These are phyloP conservation scores for Desmodus rotundus DNA, from an alignment of 2,113 vertebrate genomes.

Conservation along the genomic window DNA sequence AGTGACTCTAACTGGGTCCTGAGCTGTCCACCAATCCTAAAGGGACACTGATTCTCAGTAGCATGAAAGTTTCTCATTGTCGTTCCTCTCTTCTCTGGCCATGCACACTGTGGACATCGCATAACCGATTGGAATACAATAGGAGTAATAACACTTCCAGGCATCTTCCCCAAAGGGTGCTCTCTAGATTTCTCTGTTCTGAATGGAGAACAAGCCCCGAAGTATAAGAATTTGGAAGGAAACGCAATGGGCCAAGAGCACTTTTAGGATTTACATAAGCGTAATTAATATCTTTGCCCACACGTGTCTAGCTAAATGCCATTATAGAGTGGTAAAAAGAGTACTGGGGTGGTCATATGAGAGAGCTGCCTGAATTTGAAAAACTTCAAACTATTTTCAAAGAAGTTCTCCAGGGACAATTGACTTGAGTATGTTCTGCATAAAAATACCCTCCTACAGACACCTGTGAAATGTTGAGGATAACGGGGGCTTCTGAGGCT, in stretches of 20 bases:
- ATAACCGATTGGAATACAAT: background rate
- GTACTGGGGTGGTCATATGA: background rate
- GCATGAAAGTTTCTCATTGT: background rate
- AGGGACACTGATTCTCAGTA: background rate
- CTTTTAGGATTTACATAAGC: background rate
- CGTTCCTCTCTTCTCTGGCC: background rate
- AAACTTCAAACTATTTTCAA: slow-evolving; percentile 54
- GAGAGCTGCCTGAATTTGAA: background rate
- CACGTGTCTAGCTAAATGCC: background rate
- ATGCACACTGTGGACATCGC: background rate
- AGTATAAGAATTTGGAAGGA: background rate
- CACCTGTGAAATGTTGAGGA: slow-evolving; percentile 68
- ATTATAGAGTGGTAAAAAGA: background rate
- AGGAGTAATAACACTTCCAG: background rate
- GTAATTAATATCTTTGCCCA: slow-evolving; percentile 5
- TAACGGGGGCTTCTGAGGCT: slow-evolving; percentile 64
- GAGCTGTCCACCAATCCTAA: background rate
- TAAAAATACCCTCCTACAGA: slow-evolving; percentile 36
- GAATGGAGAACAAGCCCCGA: background rate
- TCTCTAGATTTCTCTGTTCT: background rate
- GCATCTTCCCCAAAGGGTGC: background rate
- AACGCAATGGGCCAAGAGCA: background rate
- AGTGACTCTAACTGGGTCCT: background rate
- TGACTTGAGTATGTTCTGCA: slow-evolving; percentile 18
- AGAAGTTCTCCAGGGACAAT: slow-evolving; percentile 50